These are phyloP conservation scores for Clavelina lepadiformis DNA, from an alignment of 23 tunicate genomes.

Conservation along the genomic window DNA sequence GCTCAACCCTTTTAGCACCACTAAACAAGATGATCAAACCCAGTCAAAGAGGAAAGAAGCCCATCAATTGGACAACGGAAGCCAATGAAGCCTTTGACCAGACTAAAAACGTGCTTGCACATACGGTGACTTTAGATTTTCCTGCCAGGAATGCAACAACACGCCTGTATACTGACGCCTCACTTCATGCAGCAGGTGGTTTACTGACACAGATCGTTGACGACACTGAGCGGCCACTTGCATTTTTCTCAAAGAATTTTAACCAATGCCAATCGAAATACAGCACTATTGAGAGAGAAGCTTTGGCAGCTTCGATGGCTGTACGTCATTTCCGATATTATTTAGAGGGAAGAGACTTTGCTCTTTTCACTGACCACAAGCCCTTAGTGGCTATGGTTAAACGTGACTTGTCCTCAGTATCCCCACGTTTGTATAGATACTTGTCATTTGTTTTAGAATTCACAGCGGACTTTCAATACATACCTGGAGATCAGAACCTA, in stretches of 20 bases:
- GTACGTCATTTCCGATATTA: slow-evolving; percentile 1
- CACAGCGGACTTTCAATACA: no score
- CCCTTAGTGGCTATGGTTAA: slow-evolving; percentile 13
- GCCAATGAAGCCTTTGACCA: background rate
- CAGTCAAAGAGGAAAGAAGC: background rate
- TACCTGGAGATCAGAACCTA: no score
- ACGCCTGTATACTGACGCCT: no score
- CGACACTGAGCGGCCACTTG: background rate
- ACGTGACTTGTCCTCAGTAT: no score
- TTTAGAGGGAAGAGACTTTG: background rate
- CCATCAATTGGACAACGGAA: background rate
- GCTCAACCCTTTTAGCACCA: background rate
- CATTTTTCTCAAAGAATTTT: slow-evolving; percentile 17
- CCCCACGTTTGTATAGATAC: no score
- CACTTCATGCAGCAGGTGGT: no score
- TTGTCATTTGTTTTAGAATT: no score
- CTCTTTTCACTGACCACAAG: slow-evolving; percentile 22
- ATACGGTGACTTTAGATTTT: background rate
- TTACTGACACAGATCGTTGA: background rate
- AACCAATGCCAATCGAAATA: background rate
- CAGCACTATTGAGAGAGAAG: slow-evolving; percentile 14
- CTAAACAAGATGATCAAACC: background rate
- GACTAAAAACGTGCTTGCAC: no score
- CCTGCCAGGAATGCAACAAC: background rate
- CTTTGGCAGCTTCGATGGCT: background rate